Evolutionary conservation across 2,797 vertebrate genomes (phyloP).

Genomic region (Harpagifer antarcticus): DNA sequence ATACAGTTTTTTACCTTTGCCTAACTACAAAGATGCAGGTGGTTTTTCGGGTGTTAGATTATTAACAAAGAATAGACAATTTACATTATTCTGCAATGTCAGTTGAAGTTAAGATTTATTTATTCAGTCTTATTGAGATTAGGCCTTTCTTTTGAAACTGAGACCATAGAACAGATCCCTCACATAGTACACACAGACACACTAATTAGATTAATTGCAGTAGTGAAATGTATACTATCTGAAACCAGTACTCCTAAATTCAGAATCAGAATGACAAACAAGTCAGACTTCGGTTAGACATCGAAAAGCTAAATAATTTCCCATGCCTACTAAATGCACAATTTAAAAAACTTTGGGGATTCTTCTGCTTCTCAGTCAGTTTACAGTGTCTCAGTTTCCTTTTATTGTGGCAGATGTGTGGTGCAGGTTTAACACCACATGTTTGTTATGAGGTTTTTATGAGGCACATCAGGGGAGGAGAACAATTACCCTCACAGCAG

Average conservation of each 20-base stretch:
- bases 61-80: too few relatives aligned
- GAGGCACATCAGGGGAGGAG: conserved; percentile 67
- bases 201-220: background rate
- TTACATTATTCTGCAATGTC: too few relatives aligned
- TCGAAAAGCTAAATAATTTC: background rate
- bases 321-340: background rate
- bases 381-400: conserved; percentile 43
- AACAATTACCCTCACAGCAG: conserved; percentile 78
- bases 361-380: conserved; percentile 33
- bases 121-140: too few relatives aligned
- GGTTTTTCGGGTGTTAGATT: too few relatives aligned
- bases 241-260: too few relatives aligned
- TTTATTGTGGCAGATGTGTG: conserved; percentile 61
- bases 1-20: background rate
- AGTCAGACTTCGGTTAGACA: background rate
- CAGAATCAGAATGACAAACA: too few relatives aligned
- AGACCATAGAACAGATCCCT: too few relatives aligned
- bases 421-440: conserved; percentile 66
- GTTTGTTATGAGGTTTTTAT: conserved; percentile 77
- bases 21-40: background rate
- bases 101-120: too few relatives aligned
- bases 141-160: too few relatives aligned
- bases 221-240: too few relatives aligned
- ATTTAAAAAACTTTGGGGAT: background rate
- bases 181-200: background rate